Evolutionary conservation across 1,140 invertebrate species (phyloP).

Genomic region (Solenopsis fugax): DNA sequence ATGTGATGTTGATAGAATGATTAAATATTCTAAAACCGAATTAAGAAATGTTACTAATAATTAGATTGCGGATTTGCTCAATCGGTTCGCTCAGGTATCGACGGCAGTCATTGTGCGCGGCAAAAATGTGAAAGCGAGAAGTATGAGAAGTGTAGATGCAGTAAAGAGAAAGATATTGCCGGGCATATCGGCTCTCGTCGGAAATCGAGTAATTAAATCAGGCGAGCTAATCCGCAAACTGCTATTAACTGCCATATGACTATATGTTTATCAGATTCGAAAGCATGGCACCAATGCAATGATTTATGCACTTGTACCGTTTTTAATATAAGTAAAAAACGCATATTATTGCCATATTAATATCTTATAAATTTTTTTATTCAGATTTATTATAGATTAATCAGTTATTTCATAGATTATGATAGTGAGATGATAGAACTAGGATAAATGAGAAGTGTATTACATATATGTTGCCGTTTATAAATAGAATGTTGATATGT

Average conservation of each 20-base stretch:
- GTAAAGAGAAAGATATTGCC: background rate
- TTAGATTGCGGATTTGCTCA: slow-evolving; percentile 33
- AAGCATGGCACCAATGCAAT: slow-evolving; percentile 56
- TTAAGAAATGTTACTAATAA: slow-evolving; percentile 43
- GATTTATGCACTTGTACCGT: slow-evolving; percentile 41
- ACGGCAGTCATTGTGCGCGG: background rate
- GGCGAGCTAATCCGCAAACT: slow-evolving; percentile 36
- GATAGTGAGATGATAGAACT: slow-evolving; percentile 26
- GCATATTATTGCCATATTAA: slow-evolving; percentile 52
- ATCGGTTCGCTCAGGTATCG: background rate
- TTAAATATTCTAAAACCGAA: slow-evolving; percentile 28
- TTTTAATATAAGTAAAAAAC: slow-evolving; percentile 30
- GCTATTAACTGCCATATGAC: slow-evolving; percentile 41
- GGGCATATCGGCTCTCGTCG: background rate
- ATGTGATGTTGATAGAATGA: slow-evolving; percentile 23
- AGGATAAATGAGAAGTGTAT: slow-evolving; percentile 54
- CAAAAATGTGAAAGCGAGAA: background rate
- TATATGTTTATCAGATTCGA: slow-evolving; percentile 29
- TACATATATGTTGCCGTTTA: slow-evolving; percentile 79
- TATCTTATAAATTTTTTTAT: slow-evolving; percentile 46
- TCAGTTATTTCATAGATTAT: slow-evolving; percentile 45
- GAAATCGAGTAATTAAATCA: slow-evolving; percentile 3
- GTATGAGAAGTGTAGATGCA: background rate
- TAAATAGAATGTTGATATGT: slow-evolving; percentile 74
- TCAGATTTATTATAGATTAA: slow-evolving; percentile 42